Conservation (phyloP, 2,797 vertebrate genomes). For the Gobionotothen gibberifrons region DNA sequence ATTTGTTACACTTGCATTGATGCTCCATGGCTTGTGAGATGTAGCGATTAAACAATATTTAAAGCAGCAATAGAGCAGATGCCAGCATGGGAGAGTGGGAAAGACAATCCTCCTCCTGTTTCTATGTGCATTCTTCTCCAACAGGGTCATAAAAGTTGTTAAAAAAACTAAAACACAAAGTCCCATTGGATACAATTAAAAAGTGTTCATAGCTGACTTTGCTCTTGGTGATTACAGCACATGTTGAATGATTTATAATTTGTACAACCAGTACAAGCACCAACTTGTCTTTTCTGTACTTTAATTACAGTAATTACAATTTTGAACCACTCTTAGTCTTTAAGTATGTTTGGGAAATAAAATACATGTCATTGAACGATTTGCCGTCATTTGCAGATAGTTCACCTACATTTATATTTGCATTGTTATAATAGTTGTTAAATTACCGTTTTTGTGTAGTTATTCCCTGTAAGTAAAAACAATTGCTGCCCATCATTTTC, state of each 20-base stretch:
- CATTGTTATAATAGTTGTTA: too few relatives aligned
- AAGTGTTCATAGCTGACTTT: neutral
- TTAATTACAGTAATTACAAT: neutral
- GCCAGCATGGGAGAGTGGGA: neutral
- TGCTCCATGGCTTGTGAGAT: slow-evolving; percentile 21
- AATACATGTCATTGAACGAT: too few relatives aligned
- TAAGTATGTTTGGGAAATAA: too few relatives aligned
- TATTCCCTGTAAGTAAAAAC: too few relatives aligned
- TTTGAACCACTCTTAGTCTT: too few relatives aligned
- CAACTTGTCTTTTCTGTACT: neutral
- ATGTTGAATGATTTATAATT: neutral
- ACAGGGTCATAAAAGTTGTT: neutral
- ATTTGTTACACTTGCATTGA: slow-evolving; percentile 26
- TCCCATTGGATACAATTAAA: slow-evolving; percentile 4
- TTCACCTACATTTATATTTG: too few relatives aligned
- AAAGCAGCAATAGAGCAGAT: slow-evolving; percentile 26
- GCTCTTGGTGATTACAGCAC: neutral
- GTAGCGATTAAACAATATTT: slow-evolving; percentile 20
- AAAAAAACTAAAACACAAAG: neutral
- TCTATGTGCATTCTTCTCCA: neutral
- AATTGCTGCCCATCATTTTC: too few relatives aligned
- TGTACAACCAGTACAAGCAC: neutral
- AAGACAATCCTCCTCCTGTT: neutral
- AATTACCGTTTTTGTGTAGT: too few relatives aligned
- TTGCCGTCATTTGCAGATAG: too few relatives aligned